Base-by-base conservation (phyloP, 2,797 vertebrate species). In the Sus cebifrons region DNA sequence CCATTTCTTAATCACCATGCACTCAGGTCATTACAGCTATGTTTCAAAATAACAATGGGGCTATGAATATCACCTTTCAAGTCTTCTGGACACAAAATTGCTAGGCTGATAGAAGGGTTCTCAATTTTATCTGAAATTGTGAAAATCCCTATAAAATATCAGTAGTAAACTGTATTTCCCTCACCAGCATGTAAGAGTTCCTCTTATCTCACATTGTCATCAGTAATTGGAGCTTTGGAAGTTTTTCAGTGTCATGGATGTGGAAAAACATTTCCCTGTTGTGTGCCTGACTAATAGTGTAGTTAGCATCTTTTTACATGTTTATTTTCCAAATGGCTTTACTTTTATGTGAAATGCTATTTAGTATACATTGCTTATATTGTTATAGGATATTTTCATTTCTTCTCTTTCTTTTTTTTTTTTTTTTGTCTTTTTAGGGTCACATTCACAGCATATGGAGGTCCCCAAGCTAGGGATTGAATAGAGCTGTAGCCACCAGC, bases 291-390 rank as follows among this genome's bases (percentile, higher is more conserved):
- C 82, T 58, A 91, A 44, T 68, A 58, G 17, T 89, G 2, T 94
- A 91, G 44, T 18, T 73, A 86, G 5, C 15, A 85, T 75, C 13
- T 62, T 90, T 85, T 79, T 88, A 70, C 81, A 29, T 70, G n/a
- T 82, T 92, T 78, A 83, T 86, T 96, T 95, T 85, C 71, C 75
- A 85, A n/a, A 20, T 77, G 4, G 32, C 10, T 81, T 86, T 86
- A 5, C 23, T 67, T n/a, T 79, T 74, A 62, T 13, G 3, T 79
- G 3, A 89, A 78, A 91, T 64, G 18, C 23, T 62, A 49, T 78
- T 40, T 78, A 8, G 20, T 5, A 21, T 36, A 23, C 21, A 29
- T 56, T 71, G 17, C 23, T 89, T 21, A 54, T 9, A 52, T 12
- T 25, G 12, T 13, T 21, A 1, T 32, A 1, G 64, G 9, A 68